These are phyloP conservation scores for Plebejus melissa DNA, from an alignment of 2,888 invertebrate species.

Conservation along the genomic window DNA sequence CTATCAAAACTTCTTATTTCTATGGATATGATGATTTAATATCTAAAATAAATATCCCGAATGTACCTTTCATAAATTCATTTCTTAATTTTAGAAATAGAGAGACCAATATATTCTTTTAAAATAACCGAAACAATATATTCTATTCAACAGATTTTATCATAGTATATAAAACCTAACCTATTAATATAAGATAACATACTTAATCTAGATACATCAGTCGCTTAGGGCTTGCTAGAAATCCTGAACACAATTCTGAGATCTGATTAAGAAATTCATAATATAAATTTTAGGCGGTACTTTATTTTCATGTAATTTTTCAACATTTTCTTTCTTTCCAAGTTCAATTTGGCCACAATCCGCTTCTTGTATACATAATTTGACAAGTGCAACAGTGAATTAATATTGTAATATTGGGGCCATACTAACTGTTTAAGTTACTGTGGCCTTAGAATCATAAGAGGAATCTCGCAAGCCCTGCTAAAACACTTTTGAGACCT, in stretches of 20 bases:
- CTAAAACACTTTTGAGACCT: slow-evolving; percentile 9
- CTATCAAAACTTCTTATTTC: slow-evolving; percentile 3
- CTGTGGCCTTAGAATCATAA: not conserved
- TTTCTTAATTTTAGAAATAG: slow-evolving; percentile 7
- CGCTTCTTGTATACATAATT: not conserved
- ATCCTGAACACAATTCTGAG: slow-evolving; percentile 38
- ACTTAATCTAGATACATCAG: slow-evolving; percentile 58
- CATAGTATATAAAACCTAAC: slow-evolving; percentile 50
- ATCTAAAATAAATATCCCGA: slow-evolving; percentile 18
- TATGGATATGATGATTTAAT: slow-evolving; percentile 12
- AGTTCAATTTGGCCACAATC: not conserved
- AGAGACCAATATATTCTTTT: slow-evolving; percentile 34
- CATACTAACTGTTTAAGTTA: not conserved
- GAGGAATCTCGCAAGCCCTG: slow-evolving; percentile 24
- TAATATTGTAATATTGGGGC: not conserved
- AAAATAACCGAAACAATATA: slow-evolving; percentile 36
- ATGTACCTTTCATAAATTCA: not conserved
- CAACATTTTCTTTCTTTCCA: not conserved
- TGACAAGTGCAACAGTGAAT: not conserved
- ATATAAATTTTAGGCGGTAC: slow-evolving; percentile 12
- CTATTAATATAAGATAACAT: slow-evolving; percentile 48
- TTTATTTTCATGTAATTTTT: not conserved
- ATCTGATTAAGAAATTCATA: slow-evolving; percentile 29
- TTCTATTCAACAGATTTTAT: slow-evolving; percentile 39
- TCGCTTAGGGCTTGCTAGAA: slow-evolving; percentile 55